Evolutionary conservation across 2,888 invertebrate genomes (phyloP).

Genomic region (Temnothorax ravouxi): DNA sequence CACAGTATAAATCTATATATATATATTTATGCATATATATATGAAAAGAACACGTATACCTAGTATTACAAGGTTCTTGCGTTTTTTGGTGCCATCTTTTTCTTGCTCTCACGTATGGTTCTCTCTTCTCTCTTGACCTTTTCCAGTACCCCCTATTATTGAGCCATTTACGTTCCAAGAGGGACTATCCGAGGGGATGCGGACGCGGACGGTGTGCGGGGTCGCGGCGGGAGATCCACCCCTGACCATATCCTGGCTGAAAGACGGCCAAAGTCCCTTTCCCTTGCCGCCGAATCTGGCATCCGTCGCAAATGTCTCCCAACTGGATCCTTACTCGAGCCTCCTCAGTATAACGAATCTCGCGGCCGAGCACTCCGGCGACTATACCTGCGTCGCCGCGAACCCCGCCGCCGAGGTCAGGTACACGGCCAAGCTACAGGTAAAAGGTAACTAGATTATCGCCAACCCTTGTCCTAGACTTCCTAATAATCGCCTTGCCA

Average conservation of each 20-base stretch:
- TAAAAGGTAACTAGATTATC: constrained; percentile 91
- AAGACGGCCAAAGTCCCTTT: constrained; percentile 90
- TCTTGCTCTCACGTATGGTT: constrained; percentile 89
- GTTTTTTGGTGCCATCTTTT: constrained; percentile 87
- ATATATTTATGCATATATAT: constrained; percentile 70
- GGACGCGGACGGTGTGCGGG: constrained; percentile 93
- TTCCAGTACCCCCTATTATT: constrained; percentile 94
- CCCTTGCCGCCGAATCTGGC: constrained; percentile 90
- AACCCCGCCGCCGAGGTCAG: constrained; percentile 93
- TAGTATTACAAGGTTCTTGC: constrained; percentile 83
- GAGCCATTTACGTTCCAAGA: constrained; percentile 95
- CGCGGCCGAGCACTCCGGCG: constrained; percentile 91
- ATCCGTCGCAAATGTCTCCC: constrained; percentile 89
- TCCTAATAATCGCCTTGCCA: constrained; percentile 56
- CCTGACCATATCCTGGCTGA: constrained; percentile 93
- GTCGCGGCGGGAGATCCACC: constrained; percentile 94
- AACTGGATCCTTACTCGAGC: constrained; percentile 92
- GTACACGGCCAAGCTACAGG: constrained; percentile 93
- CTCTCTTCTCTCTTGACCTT: constrained; percentile 87
- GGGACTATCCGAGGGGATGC: constrained; percentile 93
- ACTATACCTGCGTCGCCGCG: constrained; percentile 93
- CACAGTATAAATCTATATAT: constrained; percentile 64
- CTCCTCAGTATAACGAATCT: constrained; percentile 93
- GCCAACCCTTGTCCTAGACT: constrained; percentile 78
- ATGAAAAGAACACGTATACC: constrained; percentile 76